These are phyloP conservation scores for Ganaspis brasiliensis DNA, from an alignment of 2,888 invertebrate species.

Conservation along the genomic window DNA sequence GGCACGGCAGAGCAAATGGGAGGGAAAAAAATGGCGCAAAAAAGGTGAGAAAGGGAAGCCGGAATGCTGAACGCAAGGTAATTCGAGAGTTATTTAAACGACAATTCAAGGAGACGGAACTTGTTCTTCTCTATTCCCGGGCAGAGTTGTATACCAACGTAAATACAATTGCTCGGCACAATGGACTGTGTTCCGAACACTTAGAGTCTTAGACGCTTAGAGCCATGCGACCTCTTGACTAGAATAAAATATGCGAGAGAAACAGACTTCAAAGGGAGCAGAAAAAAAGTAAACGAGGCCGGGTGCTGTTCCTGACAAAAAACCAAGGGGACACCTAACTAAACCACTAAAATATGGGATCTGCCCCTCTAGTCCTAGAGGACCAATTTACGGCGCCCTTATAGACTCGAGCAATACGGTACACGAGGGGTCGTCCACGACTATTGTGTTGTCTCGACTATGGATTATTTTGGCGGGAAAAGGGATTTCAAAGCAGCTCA, in stretches of 20 bases:
- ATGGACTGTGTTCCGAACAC: constrained; percentile 67
- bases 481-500: constrained; percentile 54
- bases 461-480: constrained; percentile 69
- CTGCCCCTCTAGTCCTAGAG: constrained; percentile 64
- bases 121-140: constrained; percentile 22
- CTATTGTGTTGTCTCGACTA: constrained; percentile 72
- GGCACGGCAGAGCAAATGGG: not conserved
- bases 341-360: constrained; percentile 34
- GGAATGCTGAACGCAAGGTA: constrained; percentile 51
- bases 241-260: constrained; percentile 29
- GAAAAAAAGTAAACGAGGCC: constrained; percentile 43
- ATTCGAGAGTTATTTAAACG: constrained; percentile 55
- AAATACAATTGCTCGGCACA: constrained; percentile 72
- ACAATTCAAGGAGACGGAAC: constrained; percentile 41
- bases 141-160: constrained; percentile 66
- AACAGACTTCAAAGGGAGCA: constrained; percentile 13
- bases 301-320: constrained; percentile 39
- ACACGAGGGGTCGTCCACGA: constrained; percentile 72
- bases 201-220: constrained; percentile 55
- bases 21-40: constrained; percentile 21
- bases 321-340: constrained; percentile 33
- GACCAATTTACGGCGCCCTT: constrained; percentile 77
- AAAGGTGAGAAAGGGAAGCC: constrained; percentile 39
- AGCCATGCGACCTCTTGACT: constrained; percentile 57
- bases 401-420: constrained; percentile 67